Evolutionary conservation across 2,888 invertebrate genomes (phyloP), one percentile per base, ranked within the genome.

Genomic region (Dynastes hyllus): DNA sequence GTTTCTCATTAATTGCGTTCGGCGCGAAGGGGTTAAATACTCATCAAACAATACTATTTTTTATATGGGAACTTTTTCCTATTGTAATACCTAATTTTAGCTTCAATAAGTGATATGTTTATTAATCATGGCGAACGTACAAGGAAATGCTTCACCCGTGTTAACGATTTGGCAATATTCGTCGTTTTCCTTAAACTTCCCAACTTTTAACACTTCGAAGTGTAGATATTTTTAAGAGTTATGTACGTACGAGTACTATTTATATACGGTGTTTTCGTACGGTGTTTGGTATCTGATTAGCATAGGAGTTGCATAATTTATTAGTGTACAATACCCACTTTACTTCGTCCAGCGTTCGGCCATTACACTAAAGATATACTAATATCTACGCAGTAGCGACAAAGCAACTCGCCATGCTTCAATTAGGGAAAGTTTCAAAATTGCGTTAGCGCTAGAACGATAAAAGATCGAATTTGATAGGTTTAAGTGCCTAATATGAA

Each of bases 401-500:
- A 75, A 75, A 75, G 73, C 61, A 27, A 29, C 63, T 75, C 50
- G 73, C 73, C 45, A 75, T 75, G 73, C 61, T 75, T 75, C 73
- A 75, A 75, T 75, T 75, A 75, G 73, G 73, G 61, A 75, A 75
- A 75, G 61, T 75, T 75, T 75, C 73, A 61, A 75, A 75, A 69
- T 51, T 22, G 53, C 69, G 69, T 69, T 69, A 69, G 69, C 69
- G 51, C 29, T 51, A 69, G 11, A 40, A 51, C 13, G 51, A 69
- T 69, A 69, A 69, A 53, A 69, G 29, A 69, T 51, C 51, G 13
- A 32, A 69, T 50, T 27, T 50, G 51, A 29, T 69, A 69, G 27
- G 32, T 69, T 69, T 69, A 32, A 69, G 51, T 51, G 51, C 29
- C 9, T 13, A 32, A 29, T 63, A 13, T 13, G 63, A 2, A 27